Percentiles rank a stretch among this genome's conserved stretches.
Evolutionary conservation across 2,797 vertebrate species (phyloP).

Genomic region (Masticophis lateralis): DNA sequence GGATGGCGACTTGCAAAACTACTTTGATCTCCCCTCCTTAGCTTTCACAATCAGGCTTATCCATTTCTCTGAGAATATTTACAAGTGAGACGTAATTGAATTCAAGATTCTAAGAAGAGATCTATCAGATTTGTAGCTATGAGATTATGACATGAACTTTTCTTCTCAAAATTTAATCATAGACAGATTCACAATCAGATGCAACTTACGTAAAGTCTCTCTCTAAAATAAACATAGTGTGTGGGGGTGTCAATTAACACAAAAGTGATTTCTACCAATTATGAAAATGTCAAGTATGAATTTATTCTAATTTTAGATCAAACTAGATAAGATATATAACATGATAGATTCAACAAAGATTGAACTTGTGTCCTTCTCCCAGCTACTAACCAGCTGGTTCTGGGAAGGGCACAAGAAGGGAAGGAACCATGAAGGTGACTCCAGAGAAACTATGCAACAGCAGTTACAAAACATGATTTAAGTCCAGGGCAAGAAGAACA

Average conservation of each 20-base stretch:
- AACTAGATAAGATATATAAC: neutral
- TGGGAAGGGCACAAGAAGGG: neutral
- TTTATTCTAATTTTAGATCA: neutral
- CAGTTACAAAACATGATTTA: neutral
- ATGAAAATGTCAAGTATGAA: neutral
- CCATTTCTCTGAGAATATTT: neutral
- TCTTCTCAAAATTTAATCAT: neutral
- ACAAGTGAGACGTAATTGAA: neutral
- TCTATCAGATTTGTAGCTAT: neutral
- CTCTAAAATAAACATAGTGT: neutral
- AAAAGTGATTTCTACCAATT: neutral
- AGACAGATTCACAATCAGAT: neutral
- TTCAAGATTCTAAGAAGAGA: neutral
- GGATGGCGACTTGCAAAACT: neutral
- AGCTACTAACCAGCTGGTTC: neutral
- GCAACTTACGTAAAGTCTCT: neutral
- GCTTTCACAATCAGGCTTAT: neutral
- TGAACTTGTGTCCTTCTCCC: neutral
- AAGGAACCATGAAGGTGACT: neutral
- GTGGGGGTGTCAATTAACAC: neutral
- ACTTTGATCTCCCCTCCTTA: neutral
- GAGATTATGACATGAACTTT: neutral
- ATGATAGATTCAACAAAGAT: neutral
- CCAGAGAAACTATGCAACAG: neutral
- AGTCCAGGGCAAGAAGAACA: neutral